Base-by-base conservation (phyloP, 2,113 vertebrate genomes). In the Psettodes erumei region DNA sequence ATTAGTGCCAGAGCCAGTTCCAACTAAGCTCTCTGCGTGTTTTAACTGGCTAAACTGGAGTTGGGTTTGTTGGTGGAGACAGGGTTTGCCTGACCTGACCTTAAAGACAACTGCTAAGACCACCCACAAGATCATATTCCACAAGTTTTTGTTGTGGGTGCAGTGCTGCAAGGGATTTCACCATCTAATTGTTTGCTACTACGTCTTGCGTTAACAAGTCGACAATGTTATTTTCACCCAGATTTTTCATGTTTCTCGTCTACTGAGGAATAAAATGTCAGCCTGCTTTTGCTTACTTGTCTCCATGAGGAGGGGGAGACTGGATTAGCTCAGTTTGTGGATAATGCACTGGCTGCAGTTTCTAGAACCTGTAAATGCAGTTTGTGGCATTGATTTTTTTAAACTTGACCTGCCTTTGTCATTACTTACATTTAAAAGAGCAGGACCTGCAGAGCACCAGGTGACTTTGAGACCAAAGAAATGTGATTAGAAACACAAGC, bases 301-400 rank as follows among this genome's bases (percentile, higher is more conserved):
- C 53, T 61, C n/a, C n/a, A 68, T 37, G 40, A n/a, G 50, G 60
- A 37, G 32, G 40, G 61, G 71, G 65, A 70, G 67, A 65, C 72
- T 71, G 79, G 77, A 77, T 77, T 80, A 79, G 69, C 75, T 66
- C 30, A 72, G 47, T 60, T 7, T n/a, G 54, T 79, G 40, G 70
- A 63, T 87, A 79, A 78, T 86, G 75, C 77, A 55, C 23, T 19
- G 23, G 51, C 62, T 79, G 78, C 84, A 71, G 47, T 88, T 82
- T 82, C 23, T 28, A 30, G 38, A 62, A n/a, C 50, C 8, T 45
- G 64, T 82, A 69, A 71, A 73, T 88, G 79, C 72, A 80, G 63
- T 71, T 56, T 51, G 75, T 85, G 73, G 72, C 72, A 78, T 82
- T 40, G 77, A 85, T 88, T 81, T 74, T 35, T 42, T n/a, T n/a